Base-by-base conservation (phyloP, 2,797 vertebrate genomes). In the Hoplostethus atlanticus region DNA sequence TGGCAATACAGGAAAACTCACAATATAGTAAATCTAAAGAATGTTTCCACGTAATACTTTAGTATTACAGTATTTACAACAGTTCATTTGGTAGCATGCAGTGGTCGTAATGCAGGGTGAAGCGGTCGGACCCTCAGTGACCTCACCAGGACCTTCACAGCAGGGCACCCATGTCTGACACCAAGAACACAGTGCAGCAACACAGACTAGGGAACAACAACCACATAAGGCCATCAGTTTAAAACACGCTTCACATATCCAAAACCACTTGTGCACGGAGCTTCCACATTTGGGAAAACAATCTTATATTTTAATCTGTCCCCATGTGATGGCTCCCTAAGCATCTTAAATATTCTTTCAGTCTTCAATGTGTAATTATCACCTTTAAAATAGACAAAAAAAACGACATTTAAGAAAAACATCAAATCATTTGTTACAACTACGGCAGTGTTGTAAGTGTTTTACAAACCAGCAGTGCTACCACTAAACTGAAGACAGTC, bases 61-160 rank as follows among this genome's bases (percentile, higher is more conserved):
- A 16, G 34, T 60, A 64, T 68, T 55, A 31, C 4, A 16, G 15
- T 15, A 30, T 70, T 13, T 51, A 7, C 25, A 51, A 31, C 38
- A 28, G 44, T 21, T 3, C 30, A 34, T 1, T 12, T 38, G 47
- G 50, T 36, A 2, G 3, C 46, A 38, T 30, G 51, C 61, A 54
- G 66, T 56, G 65, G 66, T 82, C 68, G 83, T 16, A 71, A 34
- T 34, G 72, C 77, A 60, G 63, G 79, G 59, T 46, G 80, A 88
- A 90, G 88, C 74, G 71, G 87, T 89, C 71, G 1, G 89, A 86
- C 66, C 91, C 90, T 87, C 75, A 57, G 68, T 95, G 95, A 97
- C 95, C 95, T 90, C 79, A 76, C 34, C 25, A 57, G 81, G 89
- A 91, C 89, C 92, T 82, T 90, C 95, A 89, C 96, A 95, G 95